Base-by-base conservation (phyloP, 2,888 invertebrate genomes). In the Dromius quadrimaculatus region DNA sequence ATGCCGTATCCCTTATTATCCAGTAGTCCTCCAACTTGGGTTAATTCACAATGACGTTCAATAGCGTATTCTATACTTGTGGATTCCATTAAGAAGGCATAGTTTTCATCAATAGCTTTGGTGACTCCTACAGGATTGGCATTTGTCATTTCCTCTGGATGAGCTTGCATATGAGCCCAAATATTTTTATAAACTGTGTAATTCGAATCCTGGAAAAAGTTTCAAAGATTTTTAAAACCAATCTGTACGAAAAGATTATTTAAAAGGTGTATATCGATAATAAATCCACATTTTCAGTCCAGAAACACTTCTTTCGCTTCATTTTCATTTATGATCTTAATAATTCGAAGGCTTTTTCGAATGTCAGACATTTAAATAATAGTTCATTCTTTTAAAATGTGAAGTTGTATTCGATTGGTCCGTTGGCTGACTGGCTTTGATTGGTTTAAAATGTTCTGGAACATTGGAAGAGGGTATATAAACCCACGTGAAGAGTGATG, bases 21-120 rank as follows among this genome's bases (percentile, higher is more conserved):
- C 8, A 94, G 79, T 3, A 90, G 83, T 0, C 90, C 90, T 0
- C 93, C 92, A 6, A 91, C 86, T 83, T 89, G 88, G 0, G 88
- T 88, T 62, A 94, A 86, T 71, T 90, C 89, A 79, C 94, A 94
- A 73, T 92, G 87, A 73, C 92, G 84, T 81, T 93, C 90, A 50
- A 89, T 88, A 76, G 89, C 88, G 80, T 95, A 97, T 79, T 97
- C 95, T 71, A 96, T 92, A 1, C 92, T 91, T 0, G 93, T 91
- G 0, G 94, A 94, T 81, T 97, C 97, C 92, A 95, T 94, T 19
- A 97, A 83, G 81, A 90, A 96, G 0, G 95, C 96, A 79, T 95
- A 96, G 76, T 82, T 80, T 71, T 80, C 79, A 0, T 68, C 76
- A 72, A 79, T 77, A 0, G 80, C 81, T 57, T 89, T 84, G 17